Conservation (phyloP, 2,797 vertebrate species). For the Masticophis lateralis region DNA sequence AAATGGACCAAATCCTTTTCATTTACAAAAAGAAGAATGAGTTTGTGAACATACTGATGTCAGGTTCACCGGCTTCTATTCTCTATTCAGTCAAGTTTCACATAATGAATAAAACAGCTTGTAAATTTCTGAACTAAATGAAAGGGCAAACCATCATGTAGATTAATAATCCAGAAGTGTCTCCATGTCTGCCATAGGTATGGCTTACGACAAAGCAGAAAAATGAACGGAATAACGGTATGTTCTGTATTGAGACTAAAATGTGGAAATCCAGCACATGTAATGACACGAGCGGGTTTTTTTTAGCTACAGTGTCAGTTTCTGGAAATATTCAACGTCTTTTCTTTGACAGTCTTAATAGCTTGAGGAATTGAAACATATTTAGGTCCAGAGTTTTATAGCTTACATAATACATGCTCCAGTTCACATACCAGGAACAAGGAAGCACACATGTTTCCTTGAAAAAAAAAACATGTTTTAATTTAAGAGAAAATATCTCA, state of each 20-base stretch:
- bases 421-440: slow-evolving; percentile 33
- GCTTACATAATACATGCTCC: slow-evolving; percentile 54
- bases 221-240: slow-evolving; percentile 37
- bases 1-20: not conserved
- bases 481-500: slow-evolving; percentile 13
- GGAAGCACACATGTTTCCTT: slow-evolving; percentile 25
- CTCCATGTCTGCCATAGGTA: not conserved
- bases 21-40: not conserved
- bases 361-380: slow-evolving; percentile 57
- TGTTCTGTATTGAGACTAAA: slow-evolving; percentile 50
- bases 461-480: not conserved
- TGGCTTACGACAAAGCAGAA: not conserved
- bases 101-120: not conserved
- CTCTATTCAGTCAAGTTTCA: not conserved
- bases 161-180: not conserved
- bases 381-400: slow-evolving; percentile 49
- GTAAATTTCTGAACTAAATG: not conserved
- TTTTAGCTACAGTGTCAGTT: slow-evolving; percentile 50
- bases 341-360: slow-evolving; percentile 41
- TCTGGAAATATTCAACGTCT: slow-evolving; percentile 36
- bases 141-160: slow-evolving; percentile 11
- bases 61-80: not conserved
- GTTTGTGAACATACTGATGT: not conserved
- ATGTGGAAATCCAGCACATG: slow-evolving; percentile 47
- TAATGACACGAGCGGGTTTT: slow-evolving; percentile 38